These are phyloP conservation scores for Nemoura dubitans DNA, from an alignment of 2,888 invertebrate species.

Conservation along the genomic window DNA sequence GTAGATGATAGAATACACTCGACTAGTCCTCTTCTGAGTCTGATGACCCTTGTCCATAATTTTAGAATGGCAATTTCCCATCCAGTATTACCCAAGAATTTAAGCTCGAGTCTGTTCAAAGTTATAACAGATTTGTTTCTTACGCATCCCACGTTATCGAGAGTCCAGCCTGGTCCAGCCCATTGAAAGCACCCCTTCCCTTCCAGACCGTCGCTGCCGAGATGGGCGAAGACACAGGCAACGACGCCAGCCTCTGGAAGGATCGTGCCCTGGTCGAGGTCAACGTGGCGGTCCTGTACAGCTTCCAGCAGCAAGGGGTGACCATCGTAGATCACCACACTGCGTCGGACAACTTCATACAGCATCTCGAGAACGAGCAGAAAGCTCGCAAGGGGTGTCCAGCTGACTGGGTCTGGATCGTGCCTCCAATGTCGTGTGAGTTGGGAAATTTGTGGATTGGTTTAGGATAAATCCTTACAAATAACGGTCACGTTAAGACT, in stretches of 20 bases:
- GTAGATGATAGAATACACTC: no score
- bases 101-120: no score
- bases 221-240: conserved; percentile 89
- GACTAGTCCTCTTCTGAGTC: no score
- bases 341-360: conserved; percentile 94
- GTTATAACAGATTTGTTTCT: no score
- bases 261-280: conserved; percentile 91
- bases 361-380: conserved; percentile 91
- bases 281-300: conserved; percentile 90
- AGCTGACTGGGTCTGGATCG: conserved; percentile 85
- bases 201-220: conserved; percentile 76
- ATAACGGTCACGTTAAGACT: no score
- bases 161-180: no score
- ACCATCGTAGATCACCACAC: conserved; percentile 97
- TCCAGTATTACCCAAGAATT: no score
- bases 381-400: conserved; percentile 85
- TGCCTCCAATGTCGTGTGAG: conserved; percentile 60
- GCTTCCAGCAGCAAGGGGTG: conserved; percentile 82
- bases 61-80: no score
- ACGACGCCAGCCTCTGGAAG: conserved; percentile 89
- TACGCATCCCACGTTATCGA: no score
- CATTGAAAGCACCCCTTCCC: conserved; percentile 40
- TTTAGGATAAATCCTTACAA: no score
- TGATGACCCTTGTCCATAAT: no score
- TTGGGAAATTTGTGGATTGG: no score